Conservation (phyloP, 1,140 invertebrate species). For the Drosophila oshimai region DNA sequence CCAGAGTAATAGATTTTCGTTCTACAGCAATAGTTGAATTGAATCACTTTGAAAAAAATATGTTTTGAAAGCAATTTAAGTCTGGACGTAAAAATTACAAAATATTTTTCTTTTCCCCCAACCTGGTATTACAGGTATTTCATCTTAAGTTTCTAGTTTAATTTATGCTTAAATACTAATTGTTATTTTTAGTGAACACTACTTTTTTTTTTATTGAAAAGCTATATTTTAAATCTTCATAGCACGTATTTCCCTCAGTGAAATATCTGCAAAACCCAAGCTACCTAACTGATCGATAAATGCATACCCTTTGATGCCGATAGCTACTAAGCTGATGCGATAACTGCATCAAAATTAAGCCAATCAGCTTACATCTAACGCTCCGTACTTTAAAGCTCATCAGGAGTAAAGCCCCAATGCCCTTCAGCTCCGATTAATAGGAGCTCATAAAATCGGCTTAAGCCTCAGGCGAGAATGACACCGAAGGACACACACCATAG, state of each 20-base stretch:
- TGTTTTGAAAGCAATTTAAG: neutral
- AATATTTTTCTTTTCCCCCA: too few relatives aligned
- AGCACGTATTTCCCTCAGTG: too few relatives aligned
- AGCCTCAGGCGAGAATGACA: neutral
- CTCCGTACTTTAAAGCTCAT: constrained; percentile 13
- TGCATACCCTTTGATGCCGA: neutral
- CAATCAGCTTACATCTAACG: constrained; percentile 13
- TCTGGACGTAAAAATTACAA: too few relatives aligned
- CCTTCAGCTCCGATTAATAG: constrained; percentile 24
- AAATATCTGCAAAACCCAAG: neutral
- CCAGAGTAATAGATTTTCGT: constrained; percentile 71
- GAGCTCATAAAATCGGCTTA: neutral
- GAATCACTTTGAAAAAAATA: neutral
- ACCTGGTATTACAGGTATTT: too few relatives aligned
- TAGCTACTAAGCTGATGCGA: neutral
- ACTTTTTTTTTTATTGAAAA: too few relatives aligned
- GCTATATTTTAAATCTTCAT: too few relatives aligned
- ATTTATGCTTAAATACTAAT: too few relatives aligned
- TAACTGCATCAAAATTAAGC: neutral
- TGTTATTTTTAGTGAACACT: too few relatives aligned
- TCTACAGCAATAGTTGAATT: neutral
- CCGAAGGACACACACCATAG: too few relatives aligned
- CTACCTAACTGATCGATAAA: neutral
- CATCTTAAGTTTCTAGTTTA: too few relatives aligned
- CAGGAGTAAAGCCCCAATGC: neutral